phyloP scores from a whole-genome alignment of 2,797 vertebrate species.

The Acipenser transmontanus region DNA sequence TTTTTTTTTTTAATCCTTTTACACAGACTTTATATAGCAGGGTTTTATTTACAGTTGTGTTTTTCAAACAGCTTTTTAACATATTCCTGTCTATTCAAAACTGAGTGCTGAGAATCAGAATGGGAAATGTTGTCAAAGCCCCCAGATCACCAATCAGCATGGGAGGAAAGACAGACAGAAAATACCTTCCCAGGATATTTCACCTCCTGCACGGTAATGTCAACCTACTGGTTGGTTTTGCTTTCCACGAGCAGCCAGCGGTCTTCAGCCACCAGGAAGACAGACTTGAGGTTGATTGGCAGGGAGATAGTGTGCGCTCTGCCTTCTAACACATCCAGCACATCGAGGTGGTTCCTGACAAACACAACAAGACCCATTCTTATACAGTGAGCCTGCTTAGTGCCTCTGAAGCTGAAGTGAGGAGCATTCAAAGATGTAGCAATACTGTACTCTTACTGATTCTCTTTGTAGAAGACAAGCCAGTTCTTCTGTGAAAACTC shows the following conservation, averaged over 20 bases:
- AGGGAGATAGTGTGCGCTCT: slow-evolving; percentile 78
- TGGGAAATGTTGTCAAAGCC: not conserved
- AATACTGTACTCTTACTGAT: slow-evolving; percentile 61
- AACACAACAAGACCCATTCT: slow-evolving; percentile 20
- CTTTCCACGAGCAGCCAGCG: slow-evolving; percentile 86
- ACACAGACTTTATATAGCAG: no score
- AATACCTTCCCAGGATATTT: slow-evolving; percentile 13
- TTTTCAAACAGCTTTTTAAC: no score
- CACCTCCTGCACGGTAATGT: not conserved
- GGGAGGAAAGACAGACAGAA: slow-evolving; percentile 17
- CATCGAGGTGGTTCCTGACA: slow-evolving; percentile 72
- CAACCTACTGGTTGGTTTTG: slow-evolving; percentile 72
- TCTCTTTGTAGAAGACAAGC: slow-evolving; percentile 88
- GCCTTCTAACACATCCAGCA: slow-evolving; percentile 87
- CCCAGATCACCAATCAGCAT: no score
- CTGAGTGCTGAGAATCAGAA: not conserved
- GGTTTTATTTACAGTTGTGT: no score
- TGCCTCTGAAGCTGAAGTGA: not conserved
- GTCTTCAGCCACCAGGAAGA: slow-evolving; percentile 87
- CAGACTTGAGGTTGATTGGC: slow-evolving; percentile 74
- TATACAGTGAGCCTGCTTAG: not conserved
- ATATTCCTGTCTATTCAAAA: no score
- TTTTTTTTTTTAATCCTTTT: no score
- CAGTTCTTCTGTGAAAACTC: slow-evolving; percentile 95
- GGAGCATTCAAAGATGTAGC: no score